Percentiles rank a stretch among this genome's conserved stretches.
Evolutionary conservation across 2,113 vertebrate genomes (phyloP).

Genomic region (Pachycephala philippinensis): DNA sequence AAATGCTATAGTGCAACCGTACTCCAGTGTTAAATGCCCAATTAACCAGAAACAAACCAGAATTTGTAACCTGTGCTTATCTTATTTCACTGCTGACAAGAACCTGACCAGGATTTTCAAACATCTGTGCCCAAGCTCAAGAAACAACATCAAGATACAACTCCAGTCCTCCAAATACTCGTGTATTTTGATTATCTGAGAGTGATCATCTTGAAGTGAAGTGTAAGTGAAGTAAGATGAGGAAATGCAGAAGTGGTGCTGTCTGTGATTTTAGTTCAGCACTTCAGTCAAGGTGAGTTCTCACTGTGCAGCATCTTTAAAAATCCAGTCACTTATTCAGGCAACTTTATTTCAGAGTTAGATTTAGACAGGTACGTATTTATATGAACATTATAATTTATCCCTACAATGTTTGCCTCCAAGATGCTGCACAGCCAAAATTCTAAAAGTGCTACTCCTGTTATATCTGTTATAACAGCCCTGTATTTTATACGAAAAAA

Average conservation of each 20-base stretch:
- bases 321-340: not conserved
- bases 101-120: not conserved
- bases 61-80: not conserved
- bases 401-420: not conserved
- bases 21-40: not conserved
- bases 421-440: not conserved
- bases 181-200: not conserved
- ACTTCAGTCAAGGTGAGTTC: conserved; percentile 24
- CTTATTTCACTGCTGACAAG: not conserved
- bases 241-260: not conserved
- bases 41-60: not conserved
- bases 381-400: not conserved
- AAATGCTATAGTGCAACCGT: not conserved
- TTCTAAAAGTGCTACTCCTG: not conserved
- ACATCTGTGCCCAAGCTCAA: not conserved
- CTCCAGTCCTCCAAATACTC: not conserved
- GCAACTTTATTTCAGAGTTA: not conserved
- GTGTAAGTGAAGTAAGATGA: not conserved
- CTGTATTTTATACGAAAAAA: not conserved
- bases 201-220: not conserved
- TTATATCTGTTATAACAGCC: not conserved
- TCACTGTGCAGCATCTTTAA: not conserved
- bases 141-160: not conserved
- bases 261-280: conserved; percentile 7
- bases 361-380: not conserved